A percentile compares a stretch with the other conserved stretches of the same genome.
Conservation (phyloP, 2,113 vertebrate genomes). For the Alexandromys fortis region DNA sequence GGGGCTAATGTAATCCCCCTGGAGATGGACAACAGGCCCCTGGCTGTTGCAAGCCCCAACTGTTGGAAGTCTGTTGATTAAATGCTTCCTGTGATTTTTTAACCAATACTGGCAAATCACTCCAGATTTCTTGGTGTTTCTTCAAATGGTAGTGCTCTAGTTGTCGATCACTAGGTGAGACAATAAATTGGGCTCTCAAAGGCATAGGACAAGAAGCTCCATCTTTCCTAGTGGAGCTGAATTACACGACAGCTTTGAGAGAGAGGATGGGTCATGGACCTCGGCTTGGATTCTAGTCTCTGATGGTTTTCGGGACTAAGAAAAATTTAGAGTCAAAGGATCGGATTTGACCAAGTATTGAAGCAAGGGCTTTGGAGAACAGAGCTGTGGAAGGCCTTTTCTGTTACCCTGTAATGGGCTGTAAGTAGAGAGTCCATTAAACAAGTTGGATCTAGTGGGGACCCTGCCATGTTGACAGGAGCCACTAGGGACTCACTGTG, state of each 20-base stretch:
- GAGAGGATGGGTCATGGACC: fast-evolving
- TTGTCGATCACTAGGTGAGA: neutral
- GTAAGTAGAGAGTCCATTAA: neutral
- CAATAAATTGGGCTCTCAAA: neutral
- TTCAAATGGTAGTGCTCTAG: neutral
- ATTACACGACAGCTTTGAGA: fast-evolving
- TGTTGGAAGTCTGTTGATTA: neutral
- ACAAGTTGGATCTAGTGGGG: neutral
- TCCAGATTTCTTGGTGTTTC: neutral
- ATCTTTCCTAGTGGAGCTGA: fast-evolving
- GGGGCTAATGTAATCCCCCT: neutral
- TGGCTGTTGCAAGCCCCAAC: fast-evolving
- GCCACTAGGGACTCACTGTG: neutral
- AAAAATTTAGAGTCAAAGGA: neutral
- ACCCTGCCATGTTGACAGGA: neutral
- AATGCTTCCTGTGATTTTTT: neutral
- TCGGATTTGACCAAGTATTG: fast-evolving
- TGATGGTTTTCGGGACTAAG: neutral
- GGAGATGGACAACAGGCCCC: neutral
- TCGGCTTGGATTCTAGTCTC: neutral
- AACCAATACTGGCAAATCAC: neutral
- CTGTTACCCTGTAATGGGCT: no score
- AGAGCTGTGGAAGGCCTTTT: no score
- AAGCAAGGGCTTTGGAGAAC: neutral
- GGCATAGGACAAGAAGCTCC: fast-evolving